Evolutionary conservation across 2,888 invertebrate species (phyloP), one percentile per base, ranked within the genome.

Genomic region (Pycnomerus fuliginosus): DNA sequence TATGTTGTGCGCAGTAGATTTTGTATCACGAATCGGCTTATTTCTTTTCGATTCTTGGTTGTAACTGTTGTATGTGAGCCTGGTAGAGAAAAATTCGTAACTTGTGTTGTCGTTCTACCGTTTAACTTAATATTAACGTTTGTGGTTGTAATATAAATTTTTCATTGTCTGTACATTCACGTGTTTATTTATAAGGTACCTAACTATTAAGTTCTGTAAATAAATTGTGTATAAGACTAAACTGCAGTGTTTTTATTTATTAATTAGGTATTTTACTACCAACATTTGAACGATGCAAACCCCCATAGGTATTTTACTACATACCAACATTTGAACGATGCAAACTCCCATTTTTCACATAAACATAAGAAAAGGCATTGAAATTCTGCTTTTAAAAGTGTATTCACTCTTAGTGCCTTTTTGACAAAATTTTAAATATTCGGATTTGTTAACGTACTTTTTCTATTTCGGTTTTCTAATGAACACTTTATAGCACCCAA

Each of bases 81-180:
- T 29, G 34, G 11, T 38, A 34, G 38, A 24, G 24, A 33, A 11
- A 23, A 37, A 33, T 29, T 37, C 25, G 43, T 48, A 44, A 44
- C 29, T 45, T 47, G 38, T 43, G 43, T 48, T 43, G 30, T 36
- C 36, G 24, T 36, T 36, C 28, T 41, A 46, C 46, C 39, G 36
- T 46, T 20, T 42, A 45, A 27, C 45, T 38, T 45, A 30, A 37
- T 32, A 24, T 31, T 48, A 49, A 38, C 35, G 15, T 55, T 52
- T 37, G 47, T 52, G 48, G 50, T 53, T 56, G 54, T 54, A 54
- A 55, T 50, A 55, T 56, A 56, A 53, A 49, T 45, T 56, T 50
- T 56, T 55, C 52, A 52, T 52, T 55, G 45, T 55, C 44, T 52
- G 51, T 55, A 55, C 52, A 50, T 56, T 48, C 49, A 42, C 40